A percentile compares a stretch with the other conserved stretches of the same genome.
phyloP scores from a whole-genome alignment of 2,113 vertebrate genomes.

The Epinephelus fuscoguttatus region DNA sequence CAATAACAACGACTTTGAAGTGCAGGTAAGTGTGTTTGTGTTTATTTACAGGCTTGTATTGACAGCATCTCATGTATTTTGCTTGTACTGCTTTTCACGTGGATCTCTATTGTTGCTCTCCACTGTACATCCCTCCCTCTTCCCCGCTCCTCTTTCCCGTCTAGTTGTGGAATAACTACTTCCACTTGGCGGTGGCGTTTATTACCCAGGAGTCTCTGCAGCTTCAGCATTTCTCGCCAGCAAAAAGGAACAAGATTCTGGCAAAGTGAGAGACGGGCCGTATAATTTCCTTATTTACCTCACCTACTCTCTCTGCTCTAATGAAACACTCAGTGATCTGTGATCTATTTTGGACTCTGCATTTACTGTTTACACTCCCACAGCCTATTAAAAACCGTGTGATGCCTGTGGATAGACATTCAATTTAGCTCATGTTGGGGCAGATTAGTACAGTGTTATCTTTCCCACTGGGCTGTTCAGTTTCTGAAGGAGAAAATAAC shows the following conservation, averaged over 20 bases:
- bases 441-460: slow-evolving; percentile 36
- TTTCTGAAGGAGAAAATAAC: slow-evolving; percentile 33
- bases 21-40: slow-evolving; percentile 86
- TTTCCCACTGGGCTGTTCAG: slow-evolving; percentile 21
- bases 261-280: slow-evolving; percentile 87
- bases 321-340: slow-evolving; percentile 61
- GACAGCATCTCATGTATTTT: slow-evolving; percentile 1
- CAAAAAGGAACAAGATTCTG: slow-evolving; percentile 96
- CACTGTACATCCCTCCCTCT: not conserved
- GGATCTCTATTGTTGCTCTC: not conserved
- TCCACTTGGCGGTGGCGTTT: slow-evolving; percentile 98
- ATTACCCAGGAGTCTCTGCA: slow-evolving; percentile 98
- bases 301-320: slow-evolving; percentile 32
- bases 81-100: not conserved
- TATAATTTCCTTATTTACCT: slow-evolving; percentile 59
- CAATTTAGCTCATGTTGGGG: slow-evolving; percentile 43
- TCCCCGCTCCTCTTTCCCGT: slow-evolving; percentile 26
- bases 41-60: not conserved
- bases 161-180: slow-evolving; percentile 99
- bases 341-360: slow-evolving; percentile 49
- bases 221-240: slow-evolving; percentile 95
- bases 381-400: slow-evolving; percentile 43
- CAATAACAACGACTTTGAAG: slow-evolving; percentile 95
- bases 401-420: slow-evolving; percentile 42
- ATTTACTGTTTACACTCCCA: slow-evolving; percentile 51